These are phyloP conservation scores for Penaeus vannamei DNA, from an alignment of 1,140 invertebrate genomes.

Conservation along the genomic window DNA sequence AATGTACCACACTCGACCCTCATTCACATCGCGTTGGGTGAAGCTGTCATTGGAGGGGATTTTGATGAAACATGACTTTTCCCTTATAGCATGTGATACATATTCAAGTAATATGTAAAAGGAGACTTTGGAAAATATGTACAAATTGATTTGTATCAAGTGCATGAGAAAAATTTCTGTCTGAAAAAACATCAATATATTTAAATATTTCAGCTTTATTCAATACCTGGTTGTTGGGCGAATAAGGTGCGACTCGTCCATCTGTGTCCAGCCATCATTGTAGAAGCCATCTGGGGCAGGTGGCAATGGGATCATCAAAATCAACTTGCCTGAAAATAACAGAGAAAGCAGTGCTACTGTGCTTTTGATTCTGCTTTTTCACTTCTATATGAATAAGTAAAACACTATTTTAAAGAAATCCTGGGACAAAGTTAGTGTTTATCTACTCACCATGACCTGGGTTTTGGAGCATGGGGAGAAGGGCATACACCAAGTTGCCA, in stretches of 20 bases:
- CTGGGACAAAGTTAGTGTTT: neutral
- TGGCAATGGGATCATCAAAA: slow-evolving; percentile 65
- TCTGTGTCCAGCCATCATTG: slow-evolving; percentile 67
- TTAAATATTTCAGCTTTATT: no score
- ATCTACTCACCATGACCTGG: slow-evolving; percentile 53
- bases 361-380: neutral
- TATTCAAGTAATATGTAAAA: neutral
- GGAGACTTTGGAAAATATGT: neutral
- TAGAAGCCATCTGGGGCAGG: slow-evolving; percentile 65
- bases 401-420: neutral
- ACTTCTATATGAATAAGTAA: neutral
- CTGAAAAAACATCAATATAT: no score
- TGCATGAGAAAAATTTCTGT: neutral
- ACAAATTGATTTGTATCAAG: neutral
- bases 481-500: slow-evolving; percentile 61
- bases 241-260: slow-evolving; percentile 66
- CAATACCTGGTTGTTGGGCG: slow-evolving; percentile 61
- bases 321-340: slow-evolving; percentile 55
- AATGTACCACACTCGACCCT: slow-evolving; percentile 66
- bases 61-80: neutral
- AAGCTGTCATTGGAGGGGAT: slow-evolving; percentile 44
- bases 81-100: neutral
- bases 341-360: neutral
- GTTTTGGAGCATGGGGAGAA: slow-evolving; percentile 59
- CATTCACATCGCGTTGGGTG: slow-evolving; percentile 66